Conservation (phyloP, 2,888 invertebrate genomes). For the Sussaba pulchella region DNA sequence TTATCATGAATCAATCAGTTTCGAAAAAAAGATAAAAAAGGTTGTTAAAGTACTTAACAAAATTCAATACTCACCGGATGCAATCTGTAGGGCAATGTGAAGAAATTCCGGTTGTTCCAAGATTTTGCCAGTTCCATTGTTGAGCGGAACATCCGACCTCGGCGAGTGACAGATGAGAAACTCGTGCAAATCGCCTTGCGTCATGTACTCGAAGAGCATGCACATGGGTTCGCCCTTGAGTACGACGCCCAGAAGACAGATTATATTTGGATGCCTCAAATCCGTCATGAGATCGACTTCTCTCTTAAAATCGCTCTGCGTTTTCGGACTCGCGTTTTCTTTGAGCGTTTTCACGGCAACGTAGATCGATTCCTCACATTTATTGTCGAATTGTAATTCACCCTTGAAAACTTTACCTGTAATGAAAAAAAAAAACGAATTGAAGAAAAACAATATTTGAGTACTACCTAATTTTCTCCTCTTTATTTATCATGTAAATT, state of each 20-base stretch:
- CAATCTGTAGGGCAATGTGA: slow-evolving; percentile 95
- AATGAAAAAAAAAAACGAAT: slow-evolving; percentile 51
- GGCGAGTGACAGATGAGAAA: slow-evolving; percentile 97
- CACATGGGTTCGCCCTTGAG: slow-evolving; percentile 95
- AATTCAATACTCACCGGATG: slow-evolving; percentile 86
- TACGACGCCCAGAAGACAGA: slow-evolving; percentile 96
- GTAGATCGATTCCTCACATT: slow-evolving; percentile 88
- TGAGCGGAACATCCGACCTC: slow-evolving; percentile 85
- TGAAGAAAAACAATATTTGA: too few relatives aligned
- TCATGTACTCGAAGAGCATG: slow-evolving; percentile 99
- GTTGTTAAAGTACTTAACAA: too few relatives aligned
- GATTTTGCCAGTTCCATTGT: slow-evolving; percentile 89
- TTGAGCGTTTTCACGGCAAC: slow-evolving; percentile 98
- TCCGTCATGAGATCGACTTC: slow-evolving; percentile 98
- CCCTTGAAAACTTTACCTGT: slow-evolving; percentile 97
- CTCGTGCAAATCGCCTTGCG: slow-evolving; percentile 98
- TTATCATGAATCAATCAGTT: too few relatives aligned
- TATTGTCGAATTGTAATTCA: slow-evolving; percentile 89
- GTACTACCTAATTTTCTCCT: too few relatives aligned
- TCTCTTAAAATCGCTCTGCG: slow-evolving; percentile 95
- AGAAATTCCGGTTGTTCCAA: slow-evolving; percentile 94
- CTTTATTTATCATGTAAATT: too few relatives aligned
- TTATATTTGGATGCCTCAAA: slow-evolving; percentile 97
- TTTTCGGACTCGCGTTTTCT: slow-evolving; percentile 96
- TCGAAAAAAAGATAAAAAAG: too few relatives aligned